phyloP scores from a whole-genome alignment of 2,888 invertebrate species.

The Colostygia pectinataria region DNA sequence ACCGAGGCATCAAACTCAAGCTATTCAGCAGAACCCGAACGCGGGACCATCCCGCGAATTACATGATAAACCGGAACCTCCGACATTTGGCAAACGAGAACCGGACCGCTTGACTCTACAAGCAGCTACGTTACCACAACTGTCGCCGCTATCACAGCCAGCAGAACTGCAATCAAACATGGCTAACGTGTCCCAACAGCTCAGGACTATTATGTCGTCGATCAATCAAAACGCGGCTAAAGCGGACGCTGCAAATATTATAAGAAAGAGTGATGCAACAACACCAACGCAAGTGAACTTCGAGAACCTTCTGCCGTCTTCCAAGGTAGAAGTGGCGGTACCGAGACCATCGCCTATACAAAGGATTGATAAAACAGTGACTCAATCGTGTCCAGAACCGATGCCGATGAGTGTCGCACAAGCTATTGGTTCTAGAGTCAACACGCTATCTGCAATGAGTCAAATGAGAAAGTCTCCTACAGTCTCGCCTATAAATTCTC shows the following conservation, averaged over 20 bases:
- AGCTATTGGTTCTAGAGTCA: slow-evolving; percentile 67
- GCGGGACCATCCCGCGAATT: slow-evolving; percentile 18
- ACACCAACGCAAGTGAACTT: slow-evolving; percentile 78
- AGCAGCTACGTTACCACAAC: slow-evolving; percentile 84
- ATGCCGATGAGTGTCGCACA: slow-evolving; percentile 68
- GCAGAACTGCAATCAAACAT: slow-evolving; percentile 88
- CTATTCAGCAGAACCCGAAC: slow-evolving; percentile 41
- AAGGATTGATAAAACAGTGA: slow-evolving; percentile 62
- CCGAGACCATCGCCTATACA: slow-evolving; percentile 68
- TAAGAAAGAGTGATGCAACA: slow-evolving; percentile 73
- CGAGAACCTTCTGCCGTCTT: slow-evolving; percentile 76
- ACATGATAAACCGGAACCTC: slow-evolving; percentile 47
- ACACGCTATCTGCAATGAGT: slow-evolving; percentile 64
- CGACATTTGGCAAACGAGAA: slow-evolving; percentile 58
- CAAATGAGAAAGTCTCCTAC: slow-evolving; percentile 75
- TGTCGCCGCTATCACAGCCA: slow-evolving; percentile 88
- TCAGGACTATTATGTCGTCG: slow-evolving; percentile 86
- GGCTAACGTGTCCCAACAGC: slow-evolving; percentile 87
- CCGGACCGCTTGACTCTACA: slow-evolving; percentile 64
- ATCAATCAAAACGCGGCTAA: slow-evolving; percentile 80
- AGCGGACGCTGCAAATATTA: slow-evolving; percentile 71
- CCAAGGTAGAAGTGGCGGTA: slow-evolving; percentile 73
- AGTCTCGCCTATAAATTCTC: slow-evolving; percentile 72
- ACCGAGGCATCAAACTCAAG: slow-evolving; percentile 37
- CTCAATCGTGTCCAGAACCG: slow-evolving; percentile 52